Conservation (phyloP, 1,140 invertebrate species). For the Neelides sp. region DNA sequence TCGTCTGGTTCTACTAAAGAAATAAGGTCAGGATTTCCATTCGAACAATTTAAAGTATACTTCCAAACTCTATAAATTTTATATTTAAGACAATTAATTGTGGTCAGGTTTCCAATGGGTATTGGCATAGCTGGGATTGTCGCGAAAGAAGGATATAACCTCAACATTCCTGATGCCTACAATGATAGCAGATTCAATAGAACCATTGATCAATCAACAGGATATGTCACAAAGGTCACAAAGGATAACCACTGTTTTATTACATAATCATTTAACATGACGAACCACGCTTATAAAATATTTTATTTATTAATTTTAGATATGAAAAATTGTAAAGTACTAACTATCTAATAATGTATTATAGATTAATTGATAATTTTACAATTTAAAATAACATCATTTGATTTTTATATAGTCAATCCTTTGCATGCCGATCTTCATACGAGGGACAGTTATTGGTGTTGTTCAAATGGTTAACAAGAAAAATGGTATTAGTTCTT, state of each 20-base stretch:
- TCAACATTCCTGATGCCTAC: slow-evolving; percentile 69
- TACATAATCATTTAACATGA: no score
- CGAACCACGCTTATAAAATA: no score
- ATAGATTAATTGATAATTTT: no score
- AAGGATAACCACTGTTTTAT: no score
- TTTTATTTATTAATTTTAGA: no score
- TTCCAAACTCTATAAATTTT: not conserved
- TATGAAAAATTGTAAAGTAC: no score
- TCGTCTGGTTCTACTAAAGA: no score
- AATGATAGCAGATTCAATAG: slow-evolving; percentile 65
- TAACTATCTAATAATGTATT: no score
- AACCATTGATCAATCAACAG: slow-evolving; percentile 58
- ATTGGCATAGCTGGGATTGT: slow-evolving; percentile 57
- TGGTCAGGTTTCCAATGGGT: slow-evolving; percentile 47
- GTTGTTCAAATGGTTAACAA: slow-evolving; percentile 85
- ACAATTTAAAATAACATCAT: no score
- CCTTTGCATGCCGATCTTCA: slow-evolving; percentile 74
- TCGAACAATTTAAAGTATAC: not conserved
- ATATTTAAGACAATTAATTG: slow-evolving; percentile 11
- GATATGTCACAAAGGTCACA: slow-evolving; percentile 60
- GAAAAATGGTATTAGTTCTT: slow-evolving; percentile 38
- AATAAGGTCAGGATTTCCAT: no score
- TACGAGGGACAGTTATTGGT: slow-evolving; percentile 42
- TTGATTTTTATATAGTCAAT: no score
- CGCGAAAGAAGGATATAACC: slow-evolving; percentile 57